These are phyloP conservation scores for Willisornis vidua DNA, from an alignment of 2,113 vertebrate species.

Conservation along the genomic window DNA sequence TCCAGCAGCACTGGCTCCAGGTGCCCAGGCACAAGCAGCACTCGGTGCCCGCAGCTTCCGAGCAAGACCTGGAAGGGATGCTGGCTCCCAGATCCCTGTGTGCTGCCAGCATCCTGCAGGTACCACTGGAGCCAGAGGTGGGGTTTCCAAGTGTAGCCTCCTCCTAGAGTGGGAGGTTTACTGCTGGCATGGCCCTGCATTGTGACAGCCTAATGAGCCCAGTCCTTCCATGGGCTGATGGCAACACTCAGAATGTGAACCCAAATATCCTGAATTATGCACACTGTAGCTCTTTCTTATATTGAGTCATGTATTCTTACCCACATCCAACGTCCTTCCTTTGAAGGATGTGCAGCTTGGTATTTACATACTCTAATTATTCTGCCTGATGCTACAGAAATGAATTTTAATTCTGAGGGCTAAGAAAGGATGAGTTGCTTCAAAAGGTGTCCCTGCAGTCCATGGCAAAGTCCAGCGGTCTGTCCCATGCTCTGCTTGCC, in stretches of 20 bases:
- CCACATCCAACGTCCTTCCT: neutral
- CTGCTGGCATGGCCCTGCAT: neutral
- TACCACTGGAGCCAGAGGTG: neutral
- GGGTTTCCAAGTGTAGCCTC: neutral
- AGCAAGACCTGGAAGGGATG: neutral
- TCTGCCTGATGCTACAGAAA: neutral
- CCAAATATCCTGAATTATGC: neutral
- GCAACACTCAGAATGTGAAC: neutral
- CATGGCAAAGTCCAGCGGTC: rapidly evolving
- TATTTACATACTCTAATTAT: neutral
- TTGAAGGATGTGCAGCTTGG: neutral
- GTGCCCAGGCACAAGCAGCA: neutral
- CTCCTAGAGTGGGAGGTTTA: neutral
- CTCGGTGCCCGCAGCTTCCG: rapidly evolving
- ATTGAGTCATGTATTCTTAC: neutral
- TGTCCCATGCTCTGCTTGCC: neutral
- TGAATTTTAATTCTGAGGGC: neutral
- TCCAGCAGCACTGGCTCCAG: neutral
- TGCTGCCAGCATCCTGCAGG: neutral
- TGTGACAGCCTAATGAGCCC: rapidly evolving
- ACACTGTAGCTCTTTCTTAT: rapidly evolving
- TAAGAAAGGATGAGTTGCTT: neutral
- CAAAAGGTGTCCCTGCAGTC: neutral
- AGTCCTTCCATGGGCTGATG: rapidly evolving
- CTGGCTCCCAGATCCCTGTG: neutral